phyloP scores from a whole-genome alignment of 2,888 invertebrate species.

The Pomacea canaliculata region DNA sequence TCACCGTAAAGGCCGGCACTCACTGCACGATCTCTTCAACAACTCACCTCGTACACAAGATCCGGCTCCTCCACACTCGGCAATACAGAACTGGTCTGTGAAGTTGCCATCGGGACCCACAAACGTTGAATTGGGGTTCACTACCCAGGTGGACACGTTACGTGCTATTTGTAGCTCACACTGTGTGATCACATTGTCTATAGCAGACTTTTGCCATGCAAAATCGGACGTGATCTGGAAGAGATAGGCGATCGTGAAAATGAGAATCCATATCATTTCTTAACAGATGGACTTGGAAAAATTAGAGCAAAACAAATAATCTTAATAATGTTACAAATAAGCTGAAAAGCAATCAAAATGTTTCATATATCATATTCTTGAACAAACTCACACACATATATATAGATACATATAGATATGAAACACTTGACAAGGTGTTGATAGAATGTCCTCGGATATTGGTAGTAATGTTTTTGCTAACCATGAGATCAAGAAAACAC shows the following conservation, averaged over 20 bases:
- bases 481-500: constrained; percentile 14
- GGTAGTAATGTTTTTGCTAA: background rate
- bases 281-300: too few relatives aligned
- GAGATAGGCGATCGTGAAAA: background rate
- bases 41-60: constrained; percentile 24
- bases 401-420: too few relatives aligned
- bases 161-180: constrained; percentile 38
- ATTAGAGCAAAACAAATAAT: too few relatives aligned
- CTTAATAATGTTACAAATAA: too few relatives aligned
- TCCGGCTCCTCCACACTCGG: constrained; percentile 42
- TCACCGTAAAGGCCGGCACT: too few relatives aligned
- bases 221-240: constrained; percentile 36
- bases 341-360: too few relatives aligned
- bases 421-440: too few relatives aligned
- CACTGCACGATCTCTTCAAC: too few relatives aligned
- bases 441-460: too few relatives aligned
- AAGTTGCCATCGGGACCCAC: constrained; percentile 30
- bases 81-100: constrained; percentile 38
- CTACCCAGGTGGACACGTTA: constrained; percentile 38
- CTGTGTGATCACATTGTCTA: constrained; percentile 42
- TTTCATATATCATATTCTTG: too few relatives aligned
- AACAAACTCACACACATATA: too few relatives aligned
- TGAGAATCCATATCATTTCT: too few relatives aligned
- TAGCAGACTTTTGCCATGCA: constrained; percentile 36
- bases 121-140: constrained; percentile 4